A percentile compares a stretch with the other conserved stretches of the same genome.
Conservation (phyloP, 2,797 vertebrate genomes). For the Pitangus sulphuratus region DNA sequence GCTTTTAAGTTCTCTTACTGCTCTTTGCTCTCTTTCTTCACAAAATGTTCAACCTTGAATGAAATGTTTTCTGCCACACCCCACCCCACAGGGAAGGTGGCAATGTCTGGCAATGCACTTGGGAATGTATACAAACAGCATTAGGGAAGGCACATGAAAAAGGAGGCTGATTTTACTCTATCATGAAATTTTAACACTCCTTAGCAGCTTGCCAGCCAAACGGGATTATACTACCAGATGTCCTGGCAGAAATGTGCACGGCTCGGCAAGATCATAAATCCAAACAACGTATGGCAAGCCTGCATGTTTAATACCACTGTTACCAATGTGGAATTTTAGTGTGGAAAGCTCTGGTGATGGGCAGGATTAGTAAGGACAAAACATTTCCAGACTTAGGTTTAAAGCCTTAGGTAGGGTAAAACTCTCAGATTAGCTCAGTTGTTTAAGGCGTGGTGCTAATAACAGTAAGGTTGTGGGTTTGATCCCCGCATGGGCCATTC, state of each 20-base stretch:
- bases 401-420: background rate
- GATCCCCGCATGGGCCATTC: background rate
- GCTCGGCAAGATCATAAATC: conserved; percentile 41
- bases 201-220: conserved; percentile 38
- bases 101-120: background rate
- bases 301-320: background rate
- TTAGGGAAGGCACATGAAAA: background rate
- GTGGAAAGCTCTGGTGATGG: background rate
- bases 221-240: conserved; percentile 34
- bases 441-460: background rate
- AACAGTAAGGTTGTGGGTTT: background rate
- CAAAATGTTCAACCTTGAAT: background rate
- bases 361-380: background rate
- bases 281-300: conserved; percentile 20
- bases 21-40: background rate
- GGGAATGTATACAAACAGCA: conserved; percentile 11
- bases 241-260: background rate
- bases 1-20: background rate
- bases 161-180: conserved; percentile 10
- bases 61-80: background rate
- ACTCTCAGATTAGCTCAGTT: background rate
- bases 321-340: background rate
- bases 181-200: conserved; percentile 23
- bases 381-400: background rate
- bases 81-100: background rate